phyloP scores from a whole-genome alignment of 2,888 invertebrate genomes.

The Drosophila formosana region DNA sequence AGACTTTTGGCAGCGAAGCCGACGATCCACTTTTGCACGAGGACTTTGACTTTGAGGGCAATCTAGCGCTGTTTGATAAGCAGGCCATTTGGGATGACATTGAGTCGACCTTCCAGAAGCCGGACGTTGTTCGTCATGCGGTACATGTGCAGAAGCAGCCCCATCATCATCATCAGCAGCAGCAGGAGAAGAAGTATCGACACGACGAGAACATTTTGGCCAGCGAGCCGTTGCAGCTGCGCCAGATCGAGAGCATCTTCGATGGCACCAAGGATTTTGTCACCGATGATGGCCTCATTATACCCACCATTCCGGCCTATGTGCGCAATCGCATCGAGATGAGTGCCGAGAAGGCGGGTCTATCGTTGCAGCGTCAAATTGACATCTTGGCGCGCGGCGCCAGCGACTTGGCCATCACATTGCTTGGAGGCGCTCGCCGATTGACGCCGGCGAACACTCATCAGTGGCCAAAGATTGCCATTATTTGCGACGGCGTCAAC shows the following conservation, averaged over 20 bases:
- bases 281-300: slow-evolving; percentile 91
- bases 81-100: slow-evolving; percentile 92
- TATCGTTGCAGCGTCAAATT: slow-evolving; percentile 88
- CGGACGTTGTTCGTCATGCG: slow-evolving; percentile 85
- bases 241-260: slow-evolving; percentile 88
- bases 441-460: slow-evolving; percentile 94
- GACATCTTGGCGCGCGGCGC: slow-evolving; percentile 94
- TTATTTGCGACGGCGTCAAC: slow-evolving; percentile 87
- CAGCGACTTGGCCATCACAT: slow-evolving; percentile 92
- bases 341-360: slow-evolving; percentile 89
- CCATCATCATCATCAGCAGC: slow-evolving; percentile 48
- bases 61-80: slow-evolving; percentile 96
- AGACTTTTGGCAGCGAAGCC: slow-evolving; percentile 83
- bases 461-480: slow-evolving; percentile 93
- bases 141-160: slow-evolving; percentile 74
- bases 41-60: slow-evolving; percentile 98
- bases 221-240: slow-evolving; percentile 87
- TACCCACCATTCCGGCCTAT: slow-evolving; percentile 90
- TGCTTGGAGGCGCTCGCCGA: slow-evolving; percentile 93
- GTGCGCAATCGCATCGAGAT: slow-evolving; percentile 89
- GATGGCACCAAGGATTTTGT: slow-evolving; percentile 82
- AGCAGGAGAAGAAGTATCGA: slow-evolving; percentile 87
- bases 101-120: slow-evolving; percentile 84
- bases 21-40: slow-evolving; percentile 85
- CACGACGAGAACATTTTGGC: slow-evolving; percentile 95